phyloP scores from a whole-genome alignment of 2,888 invertebrate species.

The Drosophila kambysellisi region DNA sequence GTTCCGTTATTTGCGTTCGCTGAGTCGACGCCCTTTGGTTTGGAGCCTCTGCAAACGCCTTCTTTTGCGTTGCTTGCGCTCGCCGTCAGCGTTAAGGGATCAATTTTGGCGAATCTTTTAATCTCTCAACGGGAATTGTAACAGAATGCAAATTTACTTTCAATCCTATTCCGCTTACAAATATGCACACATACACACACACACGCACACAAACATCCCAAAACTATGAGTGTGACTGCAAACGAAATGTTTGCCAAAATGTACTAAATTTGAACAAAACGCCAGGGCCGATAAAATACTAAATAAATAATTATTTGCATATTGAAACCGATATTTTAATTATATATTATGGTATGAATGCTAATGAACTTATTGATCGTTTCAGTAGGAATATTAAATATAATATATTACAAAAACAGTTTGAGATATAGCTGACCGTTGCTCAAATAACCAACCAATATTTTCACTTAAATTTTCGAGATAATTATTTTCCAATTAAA shows the following conservation, averaged over 20 bases:
- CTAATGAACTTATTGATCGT: not conserved
- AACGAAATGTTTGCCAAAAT: constrained; percentile 8
- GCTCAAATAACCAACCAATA: not conserved
- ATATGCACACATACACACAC: constrained; percentile 6
- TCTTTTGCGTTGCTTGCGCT: constrained; percentile 76
- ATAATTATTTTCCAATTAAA: not conserved
- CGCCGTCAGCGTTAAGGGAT: constrained; percentile 65
- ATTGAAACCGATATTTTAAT: not conserved
- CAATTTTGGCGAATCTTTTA: constrained; percentile 74
- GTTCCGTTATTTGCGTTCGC: constrained; percentile 17
- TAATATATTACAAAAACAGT: not conserved
- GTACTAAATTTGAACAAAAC: constrained; percentile 24
- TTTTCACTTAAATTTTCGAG: not conserved
- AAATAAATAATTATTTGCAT: not conserved
- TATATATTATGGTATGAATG: not conserved
- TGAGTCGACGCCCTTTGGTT: constrained; percentile 48
- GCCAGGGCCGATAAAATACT: constrained; percentile 15
- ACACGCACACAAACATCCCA: constrained; percentile 12
- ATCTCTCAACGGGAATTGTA: constrained; percentile 26
- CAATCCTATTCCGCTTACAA: constrained; percentile 8
- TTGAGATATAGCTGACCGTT: not conserved
- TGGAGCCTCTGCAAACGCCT: constrained; percentile 80
- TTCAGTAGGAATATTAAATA: not conserved
- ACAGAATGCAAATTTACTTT: constrained; percentile 23
- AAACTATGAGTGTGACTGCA: constrained; percentile 14